Evolutionary conservation across 2,888 invertebrate genomes (phyloP).

Genomic region (Keiferia lycopersicella): DNA sequence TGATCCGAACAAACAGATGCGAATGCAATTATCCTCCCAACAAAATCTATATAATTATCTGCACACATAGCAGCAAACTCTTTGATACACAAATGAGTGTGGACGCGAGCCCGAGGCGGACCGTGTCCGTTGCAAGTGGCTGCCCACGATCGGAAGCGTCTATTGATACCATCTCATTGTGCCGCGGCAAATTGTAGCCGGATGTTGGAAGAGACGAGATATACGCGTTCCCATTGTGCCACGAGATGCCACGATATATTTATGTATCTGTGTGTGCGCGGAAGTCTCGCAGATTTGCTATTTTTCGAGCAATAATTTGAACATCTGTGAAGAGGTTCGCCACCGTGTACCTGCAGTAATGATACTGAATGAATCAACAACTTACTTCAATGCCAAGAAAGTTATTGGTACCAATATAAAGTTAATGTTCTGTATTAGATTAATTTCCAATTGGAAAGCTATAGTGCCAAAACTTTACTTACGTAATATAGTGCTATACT

Average conservation of each 20-base stretch:
- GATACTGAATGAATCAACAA: background rate
- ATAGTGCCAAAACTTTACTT: background rate
- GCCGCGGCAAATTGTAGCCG: constrained; percentile 64
- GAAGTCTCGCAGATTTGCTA: background rate
- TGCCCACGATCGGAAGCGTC: constrained; percentile 72
- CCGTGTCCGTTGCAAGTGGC: constrained; percentile 73
- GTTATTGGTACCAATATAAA: no score
- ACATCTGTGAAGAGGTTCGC: background rate
- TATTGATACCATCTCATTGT: constrained; percentile 81
- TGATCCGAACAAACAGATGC: constrained; percentile 2
- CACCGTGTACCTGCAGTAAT: background rate
- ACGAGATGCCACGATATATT: background rate
- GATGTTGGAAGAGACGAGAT: constrained; percentile 73
- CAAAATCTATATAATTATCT: constrained; percentile 37
- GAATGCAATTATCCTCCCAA: constrained; percentile 28
- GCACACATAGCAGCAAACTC: constrained; percentile 1
- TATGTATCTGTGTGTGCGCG: background rate
- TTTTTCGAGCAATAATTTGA: background rate
- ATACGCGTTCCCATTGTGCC: constrained; percentile 48
- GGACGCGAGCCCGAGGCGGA: constrained; percentile 26
- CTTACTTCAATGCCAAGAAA: background rate
- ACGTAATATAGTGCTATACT: no score
- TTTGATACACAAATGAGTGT: constrained; percentile 23
- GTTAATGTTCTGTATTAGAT: no score
- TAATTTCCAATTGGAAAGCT: background rate